Evolutionary conservation across 2,797 vertebrate species (phyloP).

Genomic region (Bucorvus abyssinicus): DNA sequence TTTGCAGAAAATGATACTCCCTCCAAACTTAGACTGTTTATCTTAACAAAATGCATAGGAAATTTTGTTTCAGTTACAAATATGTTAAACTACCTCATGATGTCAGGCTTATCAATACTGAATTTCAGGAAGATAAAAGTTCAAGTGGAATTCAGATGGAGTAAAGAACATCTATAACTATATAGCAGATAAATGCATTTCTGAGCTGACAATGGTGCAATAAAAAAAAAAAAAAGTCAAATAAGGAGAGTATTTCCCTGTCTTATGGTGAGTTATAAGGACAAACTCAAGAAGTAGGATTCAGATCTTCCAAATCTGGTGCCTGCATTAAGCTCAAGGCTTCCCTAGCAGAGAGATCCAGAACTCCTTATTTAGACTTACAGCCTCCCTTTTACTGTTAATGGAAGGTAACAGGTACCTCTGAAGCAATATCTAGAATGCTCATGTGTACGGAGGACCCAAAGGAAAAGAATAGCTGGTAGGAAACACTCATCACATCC

Average conservation of each 20-base stretch:
- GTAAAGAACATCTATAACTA: not conserved
- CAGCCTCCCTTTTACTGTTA: not conserved
- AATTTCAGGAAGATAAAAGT: not conserved
- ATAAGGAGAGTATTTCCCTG: not conserved
- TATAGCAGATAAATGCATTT: not conserved
- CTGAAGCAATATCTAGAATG: not conserved
- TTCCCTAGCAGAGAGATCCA: not conserved
- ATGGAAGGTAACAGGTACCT: not conserved
- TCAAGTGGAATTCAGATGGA: not conserved
- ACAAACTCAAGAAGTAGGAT: not conserved
- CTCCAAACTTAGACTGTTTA: not conserved
- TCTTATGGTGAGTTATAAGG: not conserved
- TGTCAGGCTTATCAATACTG: not conserved
- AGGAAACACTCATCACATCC: not conserved
- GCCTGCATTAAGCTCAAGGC: not conserved
- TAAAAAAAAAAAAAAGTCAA: not conserved
- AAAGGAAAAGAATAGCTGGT: not conserved
- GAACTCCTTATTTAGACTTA: not conserved
- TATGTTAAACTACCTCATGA: not conserved
- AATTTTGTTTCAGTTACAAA: not conserved
- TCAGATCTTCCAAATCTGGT: not conserved
- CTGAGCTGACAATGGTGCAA: not conserved
- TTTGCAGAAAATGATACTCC: not conserved
- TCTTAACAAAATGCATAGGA: not conserved
- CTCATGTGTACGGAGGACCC: accelerated